A percentile compares a stretch with the other conserved stretches of the same genome.
Evolutionary conservation across 2,888 invertebrate species (phyloP).

Genomic region (Lissocephala sabroskyi): DNA sequence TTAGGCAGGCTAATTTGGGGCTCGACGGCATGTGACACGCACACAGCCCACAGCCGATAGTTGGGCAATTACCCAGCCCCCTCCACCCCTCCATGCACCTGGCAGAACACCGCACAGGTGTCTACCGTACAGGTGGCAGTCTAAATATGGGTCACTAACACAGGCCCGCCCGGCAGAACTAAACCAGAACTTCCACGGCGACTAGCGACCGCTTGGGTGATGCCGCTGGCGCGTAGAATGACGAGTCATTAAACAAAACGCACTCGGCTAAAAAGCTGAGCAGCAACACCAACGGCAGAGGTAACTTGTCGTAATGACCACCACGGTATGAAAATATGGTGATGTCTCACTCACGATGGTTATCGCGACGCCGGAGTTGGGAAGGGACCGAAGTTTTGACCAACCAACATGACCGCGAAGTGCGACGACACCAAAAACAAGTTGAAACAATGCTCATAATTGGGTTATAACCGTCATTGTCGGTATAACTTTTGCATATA

Average conservation of each 20-base stretch:
- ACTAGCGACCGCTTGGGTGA: slow-evolving; percentile 2
- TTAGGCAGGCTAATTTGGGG: slow-evolving; percentile 24
- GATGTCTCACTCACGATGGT: too few species aligned
- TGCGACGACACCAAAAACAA: too few species aligned
- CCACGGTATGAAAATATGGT: too few species aligned
- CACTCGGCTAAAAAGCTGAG: too few species aligned
- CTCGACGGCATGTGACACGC: slow-evolving; percentile 30
- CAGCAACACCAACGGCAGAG: too few species aligned
- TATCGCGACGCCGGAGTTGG: background rate
- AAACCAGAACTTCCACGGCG: slow-evolving; percentile 42
- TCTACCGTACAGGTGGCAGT: too few species aligned
- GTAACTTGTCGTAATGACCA: too few species aligned
- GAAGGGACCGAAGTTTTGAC: background rate
- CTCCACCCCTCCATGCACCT: slow-evolving; percentile 5
- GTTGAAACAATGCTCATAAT: slow-evolving; percentile 43
- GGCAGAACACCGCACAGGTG: slow-evolving; percentile 4
- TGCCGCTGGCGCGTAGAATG: slow-evolving; percentile 3
- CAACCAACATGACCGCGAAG: slow-evolving; percentile 3
- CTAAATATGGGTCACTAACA: slow-evolving; percentile 44
- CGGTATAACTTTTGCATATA: too few species aligned
- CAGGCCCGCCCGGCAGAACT: slow-evolving; percentile 26
- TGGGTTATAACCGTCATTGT: slow-evolving; percentile 55
- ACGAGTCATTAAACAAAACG: background rate
- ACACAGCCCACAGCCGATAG: slow-evolving; percentile 6
- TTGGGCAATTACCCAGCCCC: slow-evolving; percentile 21